phyloP scores from a whole-genome alignment of 2,797 vertebrate species.

The Thalassophryne amazonica region DNA sequence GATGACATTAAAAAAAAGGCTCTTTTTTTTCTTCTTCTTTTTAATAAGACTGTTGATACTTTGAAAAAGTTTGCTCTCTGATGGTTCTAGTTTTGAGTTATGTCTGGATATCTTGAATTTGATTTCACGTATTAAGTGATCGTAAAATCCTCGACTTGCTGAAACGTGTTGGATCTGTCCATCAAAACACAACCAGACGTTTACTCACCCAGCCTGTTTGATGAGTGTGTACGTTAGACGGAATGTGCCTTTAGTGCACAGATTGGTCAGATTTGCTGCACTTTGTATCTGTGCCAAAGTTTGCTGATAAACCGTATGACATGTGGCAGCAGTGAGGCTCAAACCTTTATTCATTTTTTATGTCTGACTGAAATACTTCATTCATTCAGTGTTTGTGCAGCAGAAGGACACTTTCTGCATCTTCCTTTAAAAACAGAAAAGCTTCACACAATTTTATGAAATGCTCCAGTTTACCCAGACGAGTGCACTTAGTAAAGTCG shows the following conservation, averaged over 20 bases:
- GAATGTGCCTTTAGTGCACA: neutral
- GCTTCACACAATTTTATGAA: neutral
- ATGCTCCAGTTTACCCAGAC: neutral
- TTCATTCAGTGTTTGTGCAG: no score
- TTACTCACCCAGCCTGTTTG: neutral
- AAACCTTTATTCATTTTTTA: neutral
- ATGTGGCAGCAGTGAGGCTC: neutral
- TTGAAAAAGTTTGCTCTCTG: no score
- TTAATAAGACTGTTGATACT: no score
- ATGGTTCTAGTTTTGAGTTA: no score
- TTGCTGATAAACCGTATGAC: neutral
- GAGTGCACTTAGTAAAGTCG: neutral
- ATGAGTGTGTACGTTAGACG: neutral
- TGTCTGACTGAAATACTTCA: neutral
- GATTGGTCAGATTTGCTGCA: neutral
- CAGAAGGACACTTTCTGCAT: no score
- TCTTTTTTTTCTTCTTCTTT: no score
- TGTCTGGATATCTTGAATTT: no score
- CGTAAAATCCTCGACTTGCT: no score
- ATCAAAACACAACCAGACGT: neutral
- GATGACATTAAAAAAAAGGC: no score
- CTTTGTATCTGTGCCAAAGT: conserved; percentile 2
- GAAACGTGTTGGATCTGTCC: no score
- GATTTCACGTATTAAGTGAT: no score
- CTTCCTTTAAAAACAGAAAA: neutral